phyloP scores from a whole-genome alignment of 2,113 vertebrate species.

The Macrotis lagotis region DNA sequence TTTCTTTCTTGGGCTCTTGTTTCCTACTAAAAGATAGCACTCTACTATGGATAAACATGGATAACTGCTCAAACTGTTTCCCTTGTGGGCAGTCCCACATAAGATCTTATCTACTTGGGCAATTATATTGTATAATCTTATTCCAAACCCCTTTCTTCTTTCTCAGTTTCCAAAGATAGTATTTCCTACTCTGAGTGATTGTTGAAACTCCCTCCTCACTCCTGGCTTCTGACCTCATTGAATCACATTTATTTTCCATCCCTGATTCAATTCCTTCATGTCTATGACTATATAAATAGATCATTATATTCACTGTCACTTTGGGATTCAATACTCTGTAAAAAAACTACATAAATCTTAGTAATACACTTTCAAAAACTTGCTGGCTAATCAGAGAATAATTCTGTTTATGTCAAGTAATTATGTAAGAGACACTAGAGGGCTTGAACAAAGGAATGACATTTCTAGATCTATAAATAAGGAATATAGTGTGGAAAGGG shows the following conservation, averaged over 20 bases:
- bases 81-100: not conserved
- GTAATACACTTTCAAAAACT: not conserved
- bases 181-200: not conserved
- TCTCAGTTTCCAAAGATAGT: not conserved
- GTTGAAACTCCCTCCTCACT: not conserved
- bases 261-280: not conserved
- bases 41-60: too few relatives aligned
- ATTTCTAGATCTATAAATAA: not conserved
- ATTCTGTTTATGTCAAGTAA: not conserved
- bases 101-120: not conserved
- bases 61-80: not conserved
- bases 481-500: not conserved
- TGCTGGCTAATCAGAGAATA: not conserved
- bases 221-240: not conserved
- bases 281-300: too few relatives aligned
- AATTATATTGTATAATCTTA: not conserved
- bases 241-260: not conserved
- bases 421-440: not conserved
- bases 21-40: not conserved
- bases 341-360: not conserved
- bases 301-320: too few relatives aligned
- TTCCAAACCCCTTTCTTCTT: not conserved
- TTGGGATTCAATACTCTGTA: too few relatives aligned
- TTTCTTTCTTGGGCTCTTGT: not conserved
- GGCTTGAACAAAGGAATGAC: not conserved